phyloP scores from a whole-genome alignment of 2,113 vertebrate species.

The Maccullochella peelii region DNA sequence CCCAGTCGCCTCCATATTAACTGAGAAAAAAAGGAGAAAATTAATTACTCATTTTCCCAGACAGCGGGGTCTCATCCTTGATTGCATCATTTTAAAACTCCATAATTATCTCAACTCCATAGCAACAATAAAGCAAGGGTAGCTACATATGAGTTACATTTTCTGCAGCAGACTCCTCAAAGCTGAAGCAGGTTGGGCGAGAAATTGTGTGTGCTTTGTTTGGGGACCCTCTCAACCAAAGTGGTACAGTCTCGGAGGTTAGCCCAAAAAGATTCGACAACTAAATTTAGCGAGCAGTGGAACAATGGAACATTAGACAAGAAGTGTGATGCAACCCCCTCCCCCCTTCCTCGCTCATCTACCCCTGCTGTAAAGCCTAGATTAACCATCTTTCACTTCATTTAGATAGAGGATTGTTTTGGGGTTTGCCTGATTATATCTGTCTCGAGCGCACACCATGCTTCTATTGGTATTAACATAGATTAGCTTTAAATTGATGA shows the following conservation, averaged over 20 bases:
- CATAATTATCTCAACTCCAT: constrained; percentile 68
- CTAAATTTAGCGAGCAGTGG: constrained; percentile 49
- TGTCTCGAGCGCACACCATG: constrained; percentile 61
- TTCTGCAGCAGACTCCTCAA: neutral
- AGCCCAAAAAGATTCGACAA: neutral
- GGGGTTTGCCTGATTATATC: constrained; percentile 76
- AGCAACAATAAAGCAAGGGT: constrained; percentile 40
- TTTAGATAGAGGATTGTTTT: constrained; percentile 71
- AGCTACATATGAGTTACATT: constrained; percentile 5
- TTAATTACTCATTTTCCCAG: constrained; percentile 73
- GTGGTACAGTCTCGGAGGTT: constrained; percentile 7
- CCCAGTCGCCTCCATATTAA: constrained; percentile 56
- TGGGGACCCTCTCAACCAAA: neutral
- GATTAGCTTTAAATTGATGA: constrained; percentile 86
- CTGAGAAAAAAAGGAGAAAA: constrained; percentile 48
- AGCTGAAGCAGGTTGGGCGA: neutral
- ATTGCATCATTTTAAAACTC: constrained; percentile 73
- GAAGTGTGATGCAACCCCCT: constrained; percentile 27
- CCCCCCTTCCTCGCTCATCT: constrained; percentile 33
- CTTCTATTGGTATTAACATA: constrained; percentile 82
- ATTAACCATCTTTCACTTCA: constrained; percentile 70
- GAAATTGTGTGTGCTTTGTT: neutral
- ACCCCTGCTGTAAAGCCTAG: constrained; percentile 47
- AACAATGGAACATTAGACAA: constrained; percentile 23
- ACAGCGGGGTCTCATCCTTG: constrained; percentile 53